Percentiles rank a stretch among this genome's conserved stretches.
These are phyloP conservation scores for Alligator mississippiensis DNA, from an alignment of 2,113 vertebrate genomes.

Conservation along the genomic window DNA sequence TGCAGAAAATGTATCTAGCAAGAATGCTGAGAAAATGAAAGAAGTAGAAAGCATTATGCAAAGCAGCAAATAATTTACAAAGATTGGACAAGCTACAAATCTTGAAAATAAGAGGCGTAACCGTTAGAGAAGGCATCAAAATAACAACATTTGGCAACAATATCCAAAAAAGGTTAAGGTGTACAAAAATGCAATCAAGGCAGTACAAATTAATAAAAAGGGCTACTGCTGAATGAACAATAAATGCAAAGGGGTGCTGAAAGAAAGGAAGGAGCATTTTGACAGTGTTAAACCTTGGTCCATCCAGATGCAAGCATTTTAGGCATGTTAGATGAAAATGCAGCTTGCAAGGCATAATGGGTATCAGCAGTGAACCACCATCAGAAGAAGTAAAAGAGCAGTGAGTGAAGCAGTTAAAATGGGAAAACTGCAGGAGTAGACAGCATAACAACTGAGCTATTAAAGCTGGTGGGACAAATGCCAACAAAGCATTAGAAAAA, in stretches of 20 bases:
- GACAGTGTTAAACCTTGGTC: not conserved
- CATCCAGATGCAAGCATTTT: not conserved
- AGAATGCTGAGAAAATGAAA: not conserved
- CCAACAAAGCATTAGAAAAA: not conserved
- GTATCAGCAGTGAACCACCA: not conserved
- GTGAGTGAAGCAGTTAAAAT: not conserved
- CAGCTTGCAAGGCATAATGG: not conserved
- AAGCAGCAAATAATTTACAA: not conserved
- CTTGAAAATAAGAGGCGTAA: not conserved
- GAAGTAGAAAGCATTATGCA: not conserved
- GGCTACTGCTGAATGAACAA: not conserved
- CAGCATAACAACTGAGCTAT: not conserved
- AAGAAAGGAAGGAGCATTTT: not conserved
- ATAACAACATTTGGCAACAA: not conserved
- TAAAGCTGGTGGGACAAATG: not conserved
- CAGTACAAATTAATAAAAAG: not conserved
- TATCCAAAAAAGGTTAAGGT: not conserved
- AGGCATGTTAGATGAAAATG: not conserved
- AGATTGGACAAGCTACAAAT: not conserved
- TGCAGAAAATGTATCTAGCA: not conserved
- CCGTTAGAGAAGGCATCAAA: not conserved
- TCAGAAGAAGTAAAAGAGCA: not conserved
- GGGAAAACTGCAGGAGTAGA: not conserved
- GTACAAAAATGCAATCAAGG: not conserved
- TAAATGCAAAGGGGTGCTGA: not conserved